Evolutionary conservation across 2,888 invertebrate genomes (phyloP), one percentile per base, ranked within the genome.

Genomic region (Lordiphosa andalusiaca): DNA sequence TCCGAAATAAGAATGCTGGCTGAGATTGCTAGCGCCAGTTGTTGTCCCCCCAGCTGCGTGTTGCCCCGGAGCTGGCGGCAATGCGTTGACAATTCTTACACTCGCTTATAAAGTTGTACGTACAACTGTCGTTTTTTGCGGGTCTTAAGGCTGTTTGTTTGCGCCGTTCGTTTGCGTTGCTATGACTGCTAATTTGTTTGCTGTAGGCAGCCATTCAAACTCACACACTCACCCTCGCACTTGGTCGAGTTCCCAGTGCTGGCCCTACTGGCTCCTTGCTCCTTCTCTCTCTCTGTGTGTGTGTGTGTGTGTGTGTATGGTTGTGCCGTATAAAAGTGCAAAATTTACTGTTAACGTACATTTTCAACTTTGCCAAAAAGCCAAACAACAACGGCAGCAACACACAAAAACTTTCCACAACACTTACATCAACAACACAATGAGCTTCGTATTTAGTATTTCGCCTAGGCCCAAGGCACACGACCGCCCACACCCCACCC

Each of bases 331-430:
- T 56, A 62, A 67, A 66, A 83, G 78, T 77, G 82, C 70, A 80
- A 76, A 82, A 77, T 81, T 75, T 73, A 71, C 81, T 81, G 84
- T 81, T 81, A 81, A 81, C 81, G 75, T 68, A 75, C 75, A 77
- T 78, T 80, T 73, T 83, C 74, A 81, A 77, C 78, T 75, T 81
- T 70, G 82, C 78, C 78, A 83, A 83, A 83, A 84, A 84, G 82
- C 77, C 84, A 80, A 83, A 83, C 77, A 80, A 80, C 78, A 73
- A 73, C 66, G 74, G 71, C 80, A 78, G 65, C 78, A 81, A 78
- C 84, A 82, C 84, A 82, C 84, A 78, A 67, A 82, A 82, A 84
- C 73, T 81, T 83, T 80, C 67, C 71, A 77, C 68, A 81, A 68
- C 75, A 83, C 74, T 78, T 77, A 69, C 69, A 67, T 61, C 73